Conservation (phyloP, 2,113 vertebrate species). For the Arenaria interpres region DNA sequence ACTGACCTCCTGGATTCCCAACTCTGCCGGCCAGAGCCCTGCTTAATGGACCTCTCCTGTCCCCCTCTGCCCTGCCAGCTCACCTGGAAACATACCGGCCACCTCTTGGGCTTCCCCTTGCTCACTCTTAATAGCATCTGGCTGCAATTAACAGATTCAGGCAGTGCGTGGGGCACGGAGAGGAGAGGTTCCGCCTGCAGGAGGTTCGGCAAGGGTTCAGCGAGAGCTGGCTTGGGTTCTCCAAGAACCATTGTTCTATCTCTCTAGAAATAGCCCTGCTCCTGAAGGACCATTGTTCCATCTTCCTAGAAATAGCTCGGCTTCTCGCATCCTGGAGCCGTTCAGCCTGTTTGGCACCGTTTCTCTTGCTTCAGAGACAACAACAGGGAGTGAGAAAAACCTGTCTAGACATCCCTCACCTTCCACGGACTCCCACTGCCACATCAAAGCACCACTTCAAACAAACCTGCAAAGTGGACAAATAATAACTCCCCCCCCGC, state of each 20-base stretch:
- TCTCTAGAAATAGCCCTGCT: background rate
- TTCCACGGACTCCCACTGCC: background rate
- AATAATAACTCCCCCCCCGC: background rate
- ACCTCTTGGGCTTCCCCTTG: background rate
- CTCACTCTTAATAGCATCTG: background rate
- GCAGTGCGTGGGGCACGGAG: background rate
- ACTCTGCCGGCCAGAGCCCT: fast-evolving
- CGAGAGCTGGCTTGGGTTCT: background rate
- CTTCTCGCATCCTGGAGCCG: background rate
- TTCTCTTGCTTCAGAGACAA: conserved; percentile 16
- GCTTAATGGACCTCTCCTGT: background rate
- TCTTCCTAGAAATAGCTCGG: background rate
- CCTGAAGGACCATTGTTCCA: background rate
- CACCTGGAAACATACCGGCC: background rate
- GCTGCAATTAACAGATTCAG: background rate
- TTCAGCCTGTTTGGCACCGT: background rate
- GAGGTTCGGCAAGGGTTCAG: background rate
- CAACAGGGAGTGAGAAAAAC: conserved; percentile 25
- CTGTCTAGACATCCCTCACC: background rate
- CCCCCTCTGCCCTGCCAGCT: background rate
- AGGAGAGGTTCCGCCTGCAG: background rate
- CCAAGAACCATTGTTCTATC: background rate
- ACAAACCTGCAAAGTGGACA: background rate
- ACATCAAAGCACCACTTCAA: conserved; percentile 34
- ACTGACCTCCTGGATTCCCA: background rate